Percentiles rank a stretch among this genome's conserved stretches.
These are phyloP conservation scores for Rhingia campestris DNA, from an alignment of 2,888 invertebrate genomes.

Conservation along the genomic window DNA sequence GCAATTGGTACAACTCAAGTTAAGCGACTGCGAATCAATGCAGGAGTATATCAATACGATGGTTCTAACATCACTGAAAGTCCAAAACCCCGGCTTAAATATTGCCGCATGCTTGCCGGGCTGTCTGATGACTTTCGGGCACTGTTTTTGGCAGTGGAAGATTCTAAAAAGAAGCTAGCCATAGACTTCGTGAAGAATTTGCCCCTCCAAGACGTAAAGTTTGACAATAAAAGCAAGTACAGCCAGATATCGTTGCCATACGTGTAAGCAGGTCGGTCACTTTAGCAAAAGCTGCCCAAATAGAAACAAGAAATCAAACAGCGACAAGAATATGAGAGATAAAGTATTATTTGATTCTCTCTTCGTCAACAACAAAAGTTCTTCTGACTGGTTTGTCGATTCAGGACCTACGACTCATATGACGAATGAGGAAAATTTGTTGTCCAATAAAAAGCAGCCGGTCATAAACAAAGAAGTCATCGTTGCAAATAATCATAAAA, in stretches of 20 bases:
- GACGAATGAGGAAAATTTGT: neutral
- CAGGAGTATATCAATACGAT: slow-evolving; percentile 16
- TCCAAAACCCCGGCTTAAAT: slow-evolving; percentile 41
- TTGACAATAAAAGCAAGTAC: neutral
- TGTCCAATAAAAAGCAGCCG: slow-evolving; percentile 2
- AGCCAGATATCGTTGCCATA: neutral
- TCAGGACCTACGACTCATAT: slow-evolving; percentile 22
- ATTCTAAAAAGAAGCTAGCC: slow-evolving; percentile 21
- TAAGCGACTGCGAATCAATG: slow-evolving; percentile 17
- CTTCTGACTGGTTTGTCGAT: slow-evolving; percentile 20
- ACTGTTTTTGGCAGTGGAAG: slow-evolving; percentile 40
- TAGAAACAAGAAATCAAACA: neutral
- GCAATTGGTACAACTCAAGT: slow-evolving; percentile 29
- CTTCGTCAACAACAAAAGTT: slow-evolving; percentile 7
- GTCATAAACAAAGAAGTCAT: slow-evolving; percentile 9
- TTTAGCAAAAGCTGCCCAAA: too few species aligned
- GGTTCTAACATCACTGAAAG: slow-evolving; percentile 16
- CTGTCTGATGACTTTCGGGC: slow-evolving; percentile 39
- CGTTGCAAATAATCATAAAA: slow-evolving; percentile 16
- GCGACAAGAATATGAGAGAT: slow-evolving; percentile 2
- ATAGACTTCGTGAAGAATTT: slow-evolving; percentile 30
- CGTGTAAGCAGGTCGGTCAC: too few species aligned
- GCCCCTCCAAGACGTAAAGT: slow-evolving; percentile 7
- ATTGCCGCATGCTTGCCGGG: slow-evolving; percentile 51
- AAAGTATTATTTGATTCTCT: slow-evolving; percentile 23